Evolutionary conservation across 2,888 invertebrate genomes (phyloP), one percentile per base, ranked within the genome.

Genomic region (Petrolisthes manimaculis): DNA sequence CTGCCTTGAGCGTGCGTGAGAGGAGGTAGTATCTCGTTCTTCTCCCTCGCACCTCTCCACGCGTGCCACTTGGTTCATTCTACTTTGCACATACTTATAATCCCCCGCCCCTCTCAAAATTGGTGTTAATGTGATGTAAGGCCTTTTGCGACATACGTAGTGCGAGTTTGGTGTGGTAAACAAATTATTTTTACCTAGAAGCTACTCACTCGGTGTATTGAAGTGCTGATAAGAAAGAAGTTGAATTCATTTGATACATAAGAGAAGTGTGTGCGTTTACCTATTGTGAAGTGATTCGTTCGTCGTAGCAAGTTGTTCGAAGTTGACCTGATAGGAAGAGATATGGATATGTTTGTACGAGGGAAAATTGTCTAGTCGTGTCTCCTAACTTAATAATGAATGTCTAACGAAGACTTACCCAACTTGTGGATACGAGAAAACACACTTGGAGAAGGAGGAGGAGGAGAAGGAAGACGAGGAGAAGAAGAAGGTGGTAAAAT

Each of bases 381-480:
- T 56, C 75, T n/a, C 51, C 5, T 56, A 82, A 78, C n/a, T n/a
- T n/a, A 21, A 88, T 88, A 84, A 56, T 88, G 87, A 80, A 88
- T 88, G 87, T 88, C 87, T 78, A 71, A 61, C 83, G 74, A 86
- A 67, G 71, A 86, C 61, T 80, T 88, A 51, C 78, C 83, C 24
- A 88, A 88, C 71, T 56, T 88, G 69, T 88, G 87, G 87, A 84
- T 88, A 51, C 69, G 83, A 4, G 87, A 88, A 51, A 88, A 88
- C 74, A 80, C 75, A 67, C 24, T 88, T 55, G 9, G 54, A 53
- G 12, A 9, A 24, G 53, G 37, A 83, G 69, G 71, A 51, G 53
- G 53, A 6, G 61, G 61, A 61, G 61, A 61, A 14, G 8, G 61
- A 61, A 61, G 8, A 14, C 61, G 14, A 14, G 14, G 14, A 6